phyloP scores from a whole-genome alignment of 2,113 vertebrate species.

The Chloropsis cyanopogon region DNA sequence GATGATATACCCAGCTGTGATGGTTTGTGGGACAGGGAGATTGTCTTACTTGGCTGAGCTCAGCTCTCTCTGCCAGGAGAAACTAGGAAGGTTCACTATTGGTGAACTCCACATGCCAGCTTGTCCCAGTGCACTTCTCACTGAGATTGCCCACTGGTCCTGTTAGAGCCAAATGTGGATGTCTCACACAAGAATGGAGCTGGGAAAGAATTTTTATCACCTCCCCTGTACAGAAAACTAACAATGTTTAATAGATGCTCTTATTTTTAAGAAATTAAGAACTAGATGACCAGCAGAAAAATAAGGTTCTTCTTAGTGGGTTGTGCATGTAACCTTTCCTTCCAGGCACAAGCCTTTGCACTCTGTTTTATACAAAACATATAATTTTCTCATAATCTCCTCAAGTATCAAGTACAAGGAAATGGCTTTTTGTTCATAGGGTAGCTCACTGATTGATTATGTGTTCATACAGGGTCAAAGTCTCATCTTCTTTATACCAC shows the following conservation, averaged over 20 bases:
- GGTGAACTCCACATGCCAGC: not conserved
- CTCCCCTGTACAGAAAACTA: not conserved
- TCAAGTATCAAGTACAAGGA: not conserved
- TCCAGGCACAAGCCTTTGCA: not conserved
- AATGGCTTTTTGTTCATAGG: not conserved
- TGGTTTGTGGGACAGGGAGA: not conserved
- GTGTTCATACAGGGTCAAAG: not conserved
- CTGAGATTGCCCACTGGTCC: not conserved
- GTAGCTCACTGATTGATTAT: not conserved
- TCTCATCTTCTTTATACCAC: not conserved
- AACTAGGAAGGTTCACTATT: not conserved
- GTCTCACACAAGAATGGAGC: not conserved
- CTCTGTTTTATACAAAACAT: not conserved
- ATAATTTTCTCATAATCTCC: not conserved
- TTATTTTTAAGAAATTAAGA: not conserved
- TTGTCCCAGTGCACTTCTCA: not conserved
- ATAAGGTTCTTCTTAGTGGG: not conserved
- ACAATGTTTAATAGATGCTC: not conserved
- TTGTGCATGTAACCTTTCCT: not conserved
- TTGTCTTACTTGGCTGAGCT: not conserved
- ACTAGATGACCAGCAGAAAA: not conserved
- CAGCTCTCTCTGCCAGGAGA: not conserved
- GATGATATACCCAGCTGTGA: not conserved
- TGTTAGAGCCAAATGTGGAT: not conserved
- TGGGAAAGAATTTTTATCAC: not conserved